Conservation (phyloP, 2,797 vertebrate genomes). For the Caiman crocodilus region DNA sequence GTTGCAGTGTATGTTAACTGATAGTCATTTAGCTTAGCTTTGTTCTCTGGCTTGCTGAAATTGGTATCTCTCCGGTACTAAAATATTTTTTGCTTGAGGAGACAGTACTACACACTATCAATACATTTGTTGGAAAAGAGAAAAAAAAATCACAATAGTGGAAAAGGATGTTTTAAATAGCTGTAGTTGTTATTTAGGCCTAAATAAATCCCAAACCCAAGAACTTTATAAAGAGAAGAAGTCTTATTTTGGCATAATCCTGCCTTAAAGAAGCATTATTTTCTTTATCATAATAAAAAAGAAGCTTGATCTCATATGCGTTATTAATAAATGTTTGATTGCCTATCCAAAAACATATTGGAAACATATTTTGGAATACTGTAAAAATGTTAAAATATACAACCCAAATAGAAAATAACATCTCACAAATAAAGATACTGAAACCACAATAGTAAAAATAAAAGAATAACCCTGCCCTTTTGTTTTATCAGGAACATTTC, state of each 20-base stretch:
- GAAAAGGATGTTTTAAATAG: neutral
- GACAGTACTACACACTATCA: neutral
- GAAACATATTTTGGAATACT: neutral
- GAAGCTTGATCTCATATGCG: neutral
- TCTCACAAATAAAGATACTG: slow-evolving; percentile 30
- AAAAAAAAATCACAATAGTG: neutral
- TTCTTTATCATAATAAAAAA: slow-evolving; percentile 7
- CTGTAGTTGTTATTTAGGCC: neutral
- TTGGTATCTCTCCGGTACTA: neutral
- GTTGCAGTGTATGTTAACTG: neutral
- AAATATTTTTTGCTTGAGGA: accelerated
- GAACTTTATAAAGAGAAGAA: neutral
- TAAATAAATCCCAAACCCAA: neutral
- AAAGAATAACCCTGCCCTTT: neutral
- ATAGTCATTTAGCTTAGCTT: neutral
- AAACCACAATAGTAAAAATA: neutral
- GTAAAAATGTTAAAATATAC: slow-evolving; percentile 26
- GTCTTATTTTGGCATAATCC: neutral
- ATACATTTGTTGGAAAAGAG: accelerated
- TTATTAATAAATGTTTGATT: slow-evolving; percentile 35
- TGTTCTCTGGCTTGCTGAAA: neutral
- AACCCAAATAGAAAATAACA: slow-evolving; percentile 22
- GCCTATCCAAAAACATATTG: neutral
- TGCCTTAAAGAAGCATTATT: neutral
- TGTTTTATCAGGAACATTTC: neutral